These are phyloP conservation scores for Lithobates pipiens DNA, from an alignment of 2,797 vertebrate genomes.

Conservation along the genomic window DNA sequence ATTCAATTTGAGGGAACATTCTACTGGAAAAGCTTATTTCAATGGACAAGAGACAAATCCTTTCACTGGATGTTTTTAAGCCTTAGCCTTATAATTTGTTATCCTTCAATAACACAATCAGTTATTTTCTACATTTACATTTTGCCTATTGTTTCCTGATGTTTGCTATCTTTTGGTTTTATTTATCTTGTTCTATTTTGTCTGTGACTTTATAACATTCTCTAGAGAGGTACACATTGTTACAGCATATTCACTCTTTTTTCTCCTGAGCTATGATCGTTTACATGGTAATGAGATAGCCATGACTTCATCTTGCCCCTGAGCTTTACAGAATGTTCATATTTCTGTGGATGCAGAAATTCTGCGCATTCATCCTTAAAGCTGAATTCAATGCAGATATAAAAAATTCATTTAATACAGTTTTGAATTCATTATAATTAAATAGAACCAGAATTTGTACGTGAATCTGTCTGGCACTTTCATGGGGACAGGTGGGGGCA, in stretches of 20 bases:
- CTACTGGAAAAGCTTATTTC: slow-evolving; percentile 16
- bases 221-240: neutral
- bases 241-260: neutral
- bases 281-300: neutral
- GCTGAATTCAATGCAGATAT: too few relatives aligned
- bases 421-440: too few relatives aligned
- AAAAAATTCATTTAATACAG: too few relatives aligned
- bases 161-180: neutral
- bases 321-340: neutral
- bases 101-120: neutral
- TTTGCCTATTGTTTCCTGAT: neutral
- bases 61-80: neutral
- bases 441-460: neutral
- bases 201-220: neutral
- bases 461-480: too few relatives aligned
- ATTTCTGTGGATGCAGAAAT: neutral
- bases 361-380: too few relatives aligned
- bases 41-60: slow-evolving; percentile 18
- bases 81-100: neutral
- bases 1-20: slow-evolving; percentile 49
- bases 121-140: neutral
- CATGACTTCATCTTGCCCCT: neutral
- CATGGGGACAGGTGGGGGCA: too few relatives aligned
- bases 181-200: neutral
- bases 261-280: neutral